Conservation (phyloP, 2,888 invertebrate species). For the Harpalus rufipes region DNA sequence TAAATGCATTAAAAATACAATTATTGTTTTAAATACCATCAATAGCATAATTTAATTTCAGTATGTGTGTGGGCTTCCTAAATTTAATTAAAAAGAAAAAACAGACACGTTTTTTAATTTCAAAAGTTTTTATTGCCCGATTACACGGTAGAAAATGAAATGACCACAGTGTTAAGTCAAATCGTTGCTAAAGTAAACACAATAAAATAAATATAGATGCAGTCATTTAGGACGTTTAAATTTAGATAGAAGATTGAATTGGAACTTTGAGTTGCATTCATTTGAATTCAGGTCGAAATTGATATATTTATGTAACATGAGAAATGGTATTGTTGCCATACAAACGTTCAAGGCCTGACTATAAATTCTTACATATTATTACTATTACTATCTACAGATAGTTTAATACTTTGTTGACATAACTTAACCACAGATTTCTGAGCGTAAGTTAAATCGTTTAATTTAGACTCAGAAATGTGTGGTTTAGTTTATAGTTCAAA, state of each 20-base stretch:
- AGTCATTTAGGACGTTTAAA: constrained; percentile 9
- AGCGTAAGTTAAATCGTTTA: no score
- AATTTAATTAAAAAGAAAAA: neutral
- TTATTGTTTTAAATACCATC: no score
- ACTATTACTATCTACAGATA: neutral
- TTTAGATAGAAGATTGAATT: constrained; percentile 14
- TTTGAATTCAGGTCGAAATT: constrained; percentile 18
- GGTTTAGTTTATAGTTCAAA: no score
- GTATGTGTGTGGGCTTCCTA: neutral
- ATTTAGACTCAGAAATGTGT: no score
- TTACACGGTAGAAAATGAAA: neutral
- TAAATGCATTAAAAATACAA: no score
- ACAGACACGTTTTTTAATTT: neutral
- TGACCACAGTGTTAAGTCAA: neutral
- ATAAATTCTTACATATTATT: neutral
- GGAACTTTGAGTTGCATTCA: neutral
- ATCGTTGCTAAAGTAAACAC: neutral
- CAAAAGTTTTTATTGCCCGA: neutral
- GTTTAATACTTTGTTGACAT: neutral
- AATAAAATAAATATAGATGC: constrained; percentile 1
- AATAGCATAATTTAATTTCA: no score
- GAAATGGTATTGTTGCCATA: neutral
- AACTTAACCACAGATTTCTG: no score
- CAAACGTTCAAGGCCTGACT: neutral
- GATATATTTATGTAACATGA: constrained; percentile 20